Percentiles rank a stretch among this genome's conserved stretches.
Conservation (phyloP, 2,797 vertebrate species). For the Eulemur coronatus region DNA sequence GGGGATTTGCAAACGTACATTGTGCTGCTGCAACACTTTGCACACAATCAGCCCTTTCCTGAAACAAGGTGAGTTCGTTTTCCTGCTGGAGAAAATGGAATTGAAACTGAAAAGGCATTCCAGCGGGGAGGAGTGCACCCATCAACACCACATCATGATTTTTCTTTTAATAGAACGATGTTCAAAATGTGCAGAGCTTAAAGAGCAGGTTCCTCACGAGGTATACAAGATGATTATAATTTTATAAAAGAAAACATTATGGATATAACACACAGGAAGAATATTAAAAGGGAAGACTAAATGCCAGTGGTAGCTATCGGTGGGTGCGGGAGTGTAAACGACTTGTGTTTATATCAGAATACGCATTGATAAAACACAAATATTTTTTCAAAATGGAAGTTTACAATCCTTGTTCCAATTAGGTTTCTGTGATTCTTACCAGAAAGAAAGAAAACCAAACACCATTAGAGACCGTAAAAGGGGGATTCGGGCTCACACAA, state of each 20-base stretch:
- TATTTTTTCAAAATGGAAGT: not conserved
- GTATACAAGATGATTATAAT: not conserved
- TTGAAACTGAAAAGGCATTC: not conserved
- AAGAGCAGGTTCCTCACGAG: not conserved
- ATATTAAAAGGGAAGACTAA: not conserved
- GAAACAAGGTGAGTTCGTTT: not conserved
- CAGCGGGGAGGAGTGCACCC: not conserved
- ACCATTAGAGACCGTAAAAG: no score
- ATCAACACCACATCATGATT: no score
- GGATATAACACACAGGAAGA: not conserved
- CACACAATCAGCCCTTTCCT: not conserved
- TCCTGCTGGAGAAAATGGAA: not conserved
- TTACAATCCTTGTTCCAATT: no score
- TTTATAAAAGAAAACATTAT: not conserved
- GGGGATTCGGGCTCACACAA: no score
- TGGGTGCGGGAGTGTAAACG: not conserved
- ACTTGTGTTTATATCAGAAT: not conserved
- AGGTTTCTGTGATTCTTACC: not conserved
- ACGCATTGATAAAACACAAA: not conserved
- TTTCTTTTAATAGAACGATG: not conserved
- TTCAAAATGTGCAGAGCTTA: not conserved
- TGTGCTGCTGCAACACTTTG: not conserved
- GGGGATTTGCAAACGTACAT: no score
- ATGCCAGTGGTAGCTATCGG: not conserved
- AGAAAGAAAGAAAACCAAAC: not conserved